Base-by-base conservation (phyloP, 2,888 invertebrate genomes). In the Drosophila putrida region DNA sequence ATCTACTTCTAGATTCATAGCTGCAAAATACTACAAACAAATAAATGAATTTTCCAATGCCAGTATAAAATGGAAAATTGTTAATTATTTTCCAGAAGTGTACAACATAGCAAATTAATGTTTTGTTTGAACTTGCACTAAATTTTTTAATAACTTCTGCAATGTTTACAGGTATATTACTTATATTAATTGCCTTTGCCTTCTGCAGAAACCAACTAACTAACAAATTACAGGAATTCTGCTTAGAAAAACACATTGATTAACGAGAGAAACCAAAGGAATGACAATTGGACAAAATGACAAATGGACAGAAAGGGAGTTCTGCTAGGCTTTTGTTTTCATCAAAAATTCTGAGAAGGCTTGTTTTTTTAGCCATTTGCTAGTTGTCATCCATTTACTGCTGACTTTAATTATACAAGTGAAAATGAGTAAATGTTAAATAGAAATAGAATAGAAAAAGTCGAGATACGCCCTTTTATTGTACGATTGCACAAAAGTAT, bases 231-330 rank as follows among this genome's bases (percentile, higher is more conserved):
- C 8, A 11, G 9, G 27, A 50, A 57, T 76, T 80, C 55, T 58
- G 67, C 63, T 25, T 61, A 46, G 46, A 33, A 71, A 67, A 67
- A 49, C 44, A 46, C 36, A 53, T 61, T 78, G 58, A 71, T 65
- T 64, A 63, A 77, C 46, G 38, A 47, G 31, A 57, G 25, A 38
- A 25, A 31, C 28, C 35, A 50, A 28, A 41, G 11, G 28, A 4
- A 20, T 6, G 38, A 10, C 11, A 35, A 20, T 27, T 6, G n/a
- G 6, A 8, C 15, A 0, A 1, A 13, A 20, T 28, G 20, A 15
- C 13, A 41, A 25, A 15, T 8, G 38, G 10, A 11, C 11, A 13
- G 11, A 28, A 0, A 31, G 15, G 6, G 36, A n/a, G 36, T 13
- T 25, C n/a, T 28, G 9, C 10, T 20, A 39, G 35, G 68, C 49